These are phyloP conservation scores for Adelphocoris suturalis DNA, from an alignment of 2,888 invertebrate genomes.

Conservation along the genomic window DNA sequence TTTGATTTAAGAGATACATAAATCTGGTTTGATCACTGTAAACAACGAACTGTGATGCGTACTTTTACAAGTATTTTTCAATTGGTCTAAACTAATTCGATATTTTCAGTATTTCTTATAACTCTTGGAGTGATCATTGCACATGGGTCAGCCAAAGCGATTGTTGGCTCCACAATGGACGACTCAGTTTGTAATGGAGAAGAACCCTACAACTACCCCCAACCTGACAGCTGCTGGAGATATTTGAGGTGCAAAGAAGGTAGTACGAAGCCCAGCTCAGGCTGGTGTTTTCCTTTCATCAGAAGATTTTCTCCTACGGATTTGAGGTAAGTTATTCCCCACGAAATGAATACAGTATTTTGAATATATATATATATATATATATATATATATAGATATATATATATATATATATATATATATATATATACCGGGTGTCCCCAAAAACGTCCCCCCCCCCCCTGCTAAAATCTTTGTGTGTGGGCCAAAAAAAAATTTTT, in stretches of 20 bases:
- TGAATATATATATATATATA: no score
- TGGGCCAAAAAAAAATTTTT: no score
- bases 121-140: background rate
- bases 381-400: no score
- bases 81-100: background rate
- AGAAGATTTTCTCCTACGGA: conserved; percentile 26
- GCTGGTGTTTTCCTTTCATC: conserved; percentile 41
- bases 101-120: background rate
- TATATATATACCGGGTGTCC: no score
- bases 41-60: no score
- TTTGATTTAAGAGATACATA: no score
- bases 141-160: background rate
- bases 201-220: conserved; percentile 25
- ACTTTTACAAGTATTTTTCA: no score
- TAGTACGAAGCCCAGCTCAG: background rate
- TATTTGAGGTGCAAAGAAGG: background rate
- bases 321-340: background rate
- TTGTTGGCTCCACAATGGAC: background rate
- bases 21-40: no score
- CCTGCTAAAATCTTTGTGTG: no score
- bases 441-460: no score
- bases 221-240: conserved; percentile 18
- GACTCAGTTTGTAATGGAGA: background rate
- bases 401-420: no score
- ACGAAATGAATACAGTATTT: no score